Conservation (phyloP, 1,140 invertebrate species). For the Drosophila jambulina region DNA sequence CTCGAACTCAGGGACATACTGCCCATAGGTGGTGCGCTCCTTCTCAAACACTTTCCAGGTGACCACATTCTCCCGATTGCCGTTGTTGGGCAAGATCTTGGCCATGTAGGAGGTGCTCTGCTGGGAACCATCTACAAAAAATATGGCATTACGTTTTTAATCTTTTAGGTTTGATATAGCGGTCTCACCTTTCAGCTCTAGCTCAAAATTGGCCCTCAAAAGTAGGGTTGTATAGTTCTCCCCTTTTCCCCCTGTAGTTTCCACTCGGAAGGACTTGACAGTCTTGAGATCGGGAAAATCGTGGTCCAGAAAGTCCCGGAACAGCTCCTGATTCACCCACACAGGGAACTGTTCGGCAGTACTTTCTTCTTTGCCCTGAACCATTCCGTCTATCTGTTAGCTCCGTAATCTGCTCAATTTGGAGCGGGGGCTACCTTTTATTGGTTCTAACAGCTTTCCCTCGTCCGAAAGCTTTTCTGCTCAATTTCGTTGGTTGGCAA, state of each 20-base stretch:
- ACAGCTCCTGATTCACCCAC: slow-evolving; percentile 46
- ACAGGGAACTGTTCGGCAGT: slow-evolving; percentile 23
- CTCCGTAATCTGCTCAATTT: not conserved
- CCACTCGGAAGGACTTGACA: slow-evolving; percentile 45
- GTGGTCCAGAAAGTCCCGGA: slow-evolving; percentile 39
- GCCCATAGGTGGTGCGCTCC: slow-evolving; percentile 58
- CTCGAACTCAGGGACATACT: slow-evolving; percentile 68
- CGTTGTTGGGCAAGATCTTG: slow-evolving; percentile 56
- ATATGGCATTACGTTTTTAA: too few species aligned
- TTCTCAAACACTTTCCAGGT: slow-evolving; percentile 73
- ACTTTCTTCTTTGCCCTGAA: slow-evolving; percentile 6
- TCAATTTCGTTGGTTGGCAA: slow-evolving; percentile 24
- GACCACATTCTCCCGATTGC: slow-evolving; percentile 44
- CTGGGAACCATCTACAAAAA: slow-evolving; percentile 45
- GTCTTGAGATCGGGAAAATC: slow-evolving; percentile 53
- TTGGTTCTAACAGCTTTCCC: slow-evolving; percentile 14
- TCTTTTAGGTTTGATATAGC: not conserved
- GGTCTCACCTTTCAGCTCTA: slow-evolving; percentile 53
- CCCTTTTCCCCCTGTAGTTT: slow-evolving; percentile 48
- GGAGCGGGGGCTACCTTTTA: slow-evolving; percentile 14
- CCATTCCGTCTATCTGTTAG: slow-evolving; percentile 27
- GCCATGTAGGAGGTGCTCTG: slow-evolving; percentile 53
- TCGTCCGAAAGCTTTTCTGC: slow-evolving; percentile 13
- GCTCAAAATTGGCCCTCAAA: slow-evolving; percentile 41
- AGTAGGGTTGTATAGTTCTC: slow-evolving; percentile 73